These are phyloP conservation scores for Stenodema calcarata DNA, from an alignment of 2,888 invertebrate genomes.

Conservation along the genomic window DNA sequence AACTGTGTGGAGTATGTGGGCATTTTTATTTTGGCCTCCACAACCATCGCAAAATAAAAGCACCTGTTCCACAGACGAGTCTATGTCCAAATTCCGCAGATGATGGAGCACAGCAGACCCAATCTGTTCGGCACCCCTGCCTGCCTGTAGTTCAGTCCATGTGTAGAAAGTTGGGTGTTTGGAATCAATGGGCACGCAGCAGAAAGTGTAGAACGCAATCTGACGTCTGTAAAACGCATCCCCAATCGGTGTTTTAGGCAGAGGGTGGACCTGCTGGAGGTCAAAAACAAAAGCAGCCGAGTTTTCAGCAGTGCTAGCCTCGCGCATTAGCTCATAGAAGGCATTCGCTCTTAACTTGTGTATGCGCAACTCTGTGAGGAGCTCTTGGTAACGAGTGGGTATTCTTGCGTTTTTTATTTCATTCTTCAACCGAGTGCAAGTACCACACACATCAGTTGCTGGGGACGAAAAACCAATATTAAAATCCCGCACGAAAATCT, in stretches of 20 bases:
- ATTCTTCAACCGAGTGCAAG: neutral
- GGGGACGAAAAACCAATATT: slow-evolving; percentile 1
- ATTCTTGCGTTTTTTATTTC: neutral
- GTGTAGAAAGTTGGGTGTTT: slow-evolving; percentile 46
- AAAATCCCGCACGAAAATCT: neutral
- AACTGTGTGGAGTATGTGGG: slow-evolving; percentile 18
- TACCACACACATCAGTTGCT: neutral
- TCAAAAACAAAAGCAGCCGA: slow-evolving; percentile 30
- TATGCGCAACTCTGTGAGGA: slow-evolving; percentile 45
- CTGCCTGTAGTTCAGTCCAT: slow-evolving; percentile 17
- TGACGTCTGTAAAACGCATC: slow-evolving; percentile 42
- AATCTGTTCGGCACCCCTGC: slow-evolving; percentile 13
- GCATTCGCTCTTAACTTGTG: slow-evolving; percentile 52
- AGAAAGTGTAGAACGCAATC: slow-evolving; percentile 37
- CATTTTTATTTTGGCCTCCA: too few species aligned
- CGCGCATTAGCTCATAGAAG: slow-evolving; percentile 52
- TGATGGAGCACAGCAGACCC: slow-evolving; percentile 20
- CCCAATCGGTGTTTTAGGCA: slow-evolving; percentile 47
- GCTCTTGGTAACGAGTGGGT: neutral
- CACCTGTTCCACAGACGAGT: neutral
- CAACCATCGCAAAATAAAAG: slow-evolving; percentile 40
- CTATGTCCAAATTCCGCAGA: too few species aligned
- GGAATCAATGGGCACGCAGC: slow-evolving; percentile 29
- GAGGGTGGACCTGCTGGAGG: slow-evolving; percentile 46
- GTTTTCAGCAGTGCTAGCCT: neutral